A percentile compares a stretch with the other conserved stretches of the same genome.
phyloP scores from a whole-genome alignment of 2,888 invertebrate genomes.

The Eilema caniola region DNA sequence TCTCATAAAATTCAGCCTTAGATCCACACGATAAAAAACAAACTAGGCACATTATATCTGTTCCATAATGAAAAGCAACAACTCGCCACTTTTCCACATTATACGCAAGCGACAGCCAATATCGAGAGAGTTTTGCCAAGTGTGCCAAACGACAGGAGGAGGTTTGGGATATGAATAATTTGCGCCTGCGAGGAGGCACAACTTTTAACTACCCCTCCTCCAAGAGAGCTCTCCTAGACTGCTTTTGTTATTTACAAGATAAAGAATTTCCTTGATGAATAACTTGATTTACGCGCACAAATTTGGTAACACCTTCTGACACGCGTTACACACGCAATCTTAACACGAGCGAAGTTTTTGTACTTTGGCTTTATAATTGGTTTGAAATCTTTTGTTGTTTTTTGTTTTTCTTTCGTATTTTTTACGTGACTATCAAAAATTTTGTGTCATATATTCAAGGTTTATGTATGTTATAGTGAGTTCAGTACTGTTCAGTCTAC shows the following conservation, averaged over 20 bases:
- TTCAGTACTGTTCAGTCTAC: neutral
- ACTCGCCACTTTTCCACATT: neutral
- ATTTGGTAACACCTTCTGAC: neutral
- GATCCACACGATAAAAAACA: neutral
- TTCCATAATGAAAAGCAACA: neutral
- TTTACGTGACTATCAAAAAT: neutral
- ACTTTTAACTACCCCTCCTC: conserved; percentile 21
- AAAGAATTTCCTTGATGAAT: conserved; percentile 5
- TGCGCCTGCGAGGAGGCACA: conserved; percentile 5
- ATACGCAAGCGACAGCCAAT: neutral
- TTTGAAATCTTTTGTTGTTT: neutral
- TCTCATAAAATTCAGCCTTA: too few species aligned
- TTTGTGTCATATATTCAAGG: neutral
- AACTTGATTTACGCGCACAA: conserved; percentile 1
- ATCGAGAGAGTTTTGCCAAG: neutral
- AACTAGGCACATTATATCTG: neutral
- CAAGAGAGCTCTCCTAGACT: neutral
- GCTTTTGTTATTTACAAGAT: conserved; percentile 4
- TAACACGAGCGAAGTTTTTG: neutral
- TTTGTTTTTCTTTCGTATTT: neutral
- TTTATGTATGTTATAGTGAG: neutral
- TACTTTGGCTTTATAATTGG: neutral
- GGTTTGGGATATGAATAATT: conserved; percentile 19
- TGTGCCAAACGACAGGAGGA: neutral
- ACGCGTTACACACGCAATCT: neutral